Percentiles rank a stretch among this genome's conserved stretches.
Evolutionary conservation across 2,797 vertebrate genomes (phyloP).

Genomic region (Halcyon leucocephala): DNA sequence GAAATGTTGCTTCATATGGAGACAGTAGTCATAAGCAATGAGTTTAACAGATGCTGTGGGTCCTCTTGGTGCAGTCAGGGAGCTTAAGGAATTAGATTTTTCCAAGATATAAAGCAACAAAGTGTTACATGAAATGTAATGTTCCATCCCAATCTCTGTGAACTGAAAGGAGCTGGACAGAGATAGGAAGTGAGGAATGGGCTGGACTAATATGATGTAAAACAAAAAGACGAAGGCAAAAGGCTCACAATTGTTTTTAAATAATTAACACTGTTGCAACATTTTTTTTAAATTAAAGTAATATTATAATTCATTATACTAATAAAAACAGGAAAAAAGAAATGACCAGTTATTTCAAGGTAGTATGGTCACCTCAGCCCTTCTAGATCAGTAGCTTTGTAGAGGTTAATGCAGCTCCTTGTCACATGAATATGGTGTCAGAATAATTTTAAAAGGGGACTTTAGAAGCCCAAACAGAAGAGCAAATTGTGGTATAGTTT

Average conservation of each 20-base stretch:
- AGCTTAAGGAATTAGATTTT: neutral
- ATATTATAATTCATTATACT: neutral
- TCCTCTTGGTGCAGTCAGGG: neutral
- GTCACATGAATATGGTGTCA: neutral
- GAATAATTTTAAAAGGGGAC: neutral
- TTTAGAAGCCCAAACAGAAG: neutral
- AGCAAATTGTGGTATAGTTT: neutral
- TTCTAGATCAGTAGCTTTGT: neutral
- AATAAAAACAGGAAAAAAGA: neutral
- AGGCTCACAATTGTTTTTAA: neutral
- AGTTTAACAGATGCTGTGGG: constrained; percentile 30
- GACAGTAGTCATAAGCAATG: neutral
- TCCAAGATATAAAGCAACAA: neutral
- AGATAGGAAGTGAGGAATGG: neutral
- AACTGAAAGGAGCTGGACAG: neutral
- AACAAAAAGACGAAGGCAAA: neutral
- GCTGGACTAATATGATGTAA: neutral
- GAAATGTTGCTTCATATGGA: constrained; percentile 5
- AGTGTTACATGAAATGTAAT: neutral
- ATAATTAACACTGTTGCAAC: neutral
- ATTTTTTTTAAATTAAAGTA: neutral
- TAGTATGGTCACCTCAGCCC: neutral
- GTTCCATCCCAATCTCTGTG: neutral
- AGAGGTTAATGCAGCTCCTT: neutral
- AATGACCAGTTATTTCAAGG: neutral